Base-by-base conservation (phyloP, 2,888 invertebrate species). In the Notodonta dromedarius region DNA sequence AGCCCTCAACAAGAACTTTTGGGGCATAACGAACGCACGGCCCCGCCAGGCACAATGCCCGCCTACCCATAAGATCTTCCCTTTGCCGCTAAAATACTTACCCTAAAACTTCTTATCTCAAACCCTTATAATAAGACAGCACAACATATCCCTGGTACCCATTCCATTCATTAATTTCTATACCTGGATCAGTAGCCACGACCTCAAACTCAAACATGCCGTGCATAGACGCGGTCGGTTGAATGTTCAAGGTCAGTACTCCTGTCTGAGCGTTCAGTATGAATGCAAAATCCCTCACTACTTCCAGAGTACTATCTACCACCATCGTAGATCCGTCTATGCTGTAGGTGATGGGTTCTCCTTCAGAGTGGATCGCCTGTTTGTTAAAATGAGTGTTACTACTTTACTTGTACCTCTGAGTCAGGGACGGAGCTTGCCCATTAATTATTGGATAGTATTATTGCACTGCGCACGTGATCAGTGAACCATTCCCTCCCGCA, bases 171-270 rank as follows among this genome's bases (percentile, higher is more conserved):
- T 7, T 1, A 32, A 35, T 35, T 51, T 52, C 12, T 32, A 39
- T 82, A 94, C 94, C 88, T 63, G 89, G 72, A 74, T 96, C 96
- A 5, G 82, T 82, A 7, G 95, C 96, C 0, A 83, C 69, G 11
- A 95, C 90, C 48, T 91, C 70, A 69, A 96, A 95, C 70, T 90
- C 89, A 75, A 96, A 95, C 88, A 94, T 94, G 62, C 96, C 96
- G 39, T 89, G 89, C 95, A 95, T 95, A 59, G 88, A 86, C 8
- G 84, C 81, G 0, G 91, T 88, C 3, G 94, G 94, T 67, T 89
- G 86, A 58, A 95, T 94, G 73, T 90, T 92, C 32, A 95, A 84
- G 0, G 74, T 81, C 16, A 96, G 79, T 16, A 88, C 83, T 7
- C 95, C 95, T 0, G 88, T 88, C 7, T 70, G 63, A 0, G 71